These are phyloP conservation scores for Gambusia affinis DNA, from an alignment of 2,113 vertebrate genomes.

Conservation along the genomic window DNA sequence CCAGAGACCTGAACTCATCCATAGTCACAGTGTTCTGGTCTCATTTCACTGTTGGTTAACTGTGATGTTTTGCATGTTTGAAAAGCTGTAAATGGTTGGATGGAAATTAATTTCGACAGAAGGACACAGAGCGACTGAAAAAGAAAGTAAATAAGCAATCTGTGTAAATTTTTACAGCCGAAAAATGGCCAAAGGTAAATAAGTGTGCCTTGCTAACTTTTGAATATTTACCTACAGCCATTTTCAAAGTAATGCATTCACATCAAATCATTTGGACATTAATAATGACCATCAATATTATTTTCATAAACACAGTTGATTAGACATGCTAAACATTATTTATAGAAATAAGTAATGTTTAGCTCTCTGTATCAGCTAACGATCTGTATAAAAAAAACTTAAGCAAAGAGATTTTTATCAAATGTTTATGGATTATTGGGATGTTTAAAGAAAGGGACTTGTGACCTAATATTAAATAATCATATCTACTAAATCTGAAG, in stretches of 20 bases:
- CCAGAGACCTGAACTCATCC: not conserved
- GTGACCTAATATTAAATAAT: not conserved
- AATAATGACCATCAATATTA: too few species aligned
- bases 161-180: not conserved
- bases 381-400: not conserved
- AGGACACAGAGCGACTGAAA: too few species aligned
- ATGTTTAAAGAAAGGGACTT: not conserved
- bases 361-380: not conserved
- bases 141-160: not conserved
- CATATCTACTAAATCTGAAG: not conserved
- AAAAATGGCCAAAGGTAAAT: not conserved
- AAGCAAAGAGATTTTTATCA: not conserved
- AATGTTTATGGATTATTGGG: not conserved
- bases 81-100: conserved; percentile 7
- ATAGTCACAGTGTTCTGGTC: not conserved
- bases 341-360: too few species aligned
- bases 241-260: too few species aligned
- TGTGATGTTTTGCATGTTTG: conserved; percentile 1
- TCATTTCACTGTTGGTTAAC: conserved; percentile 1
- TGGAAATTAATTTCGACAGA: not conserved
- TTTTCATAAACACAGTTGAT: too few species aligned
- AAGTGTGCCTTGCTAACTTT: not conserved
- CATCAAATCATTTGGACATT: too few species aligned
- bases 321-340: too few species aligned
- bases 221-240: too few species aligned